Conservation (phyloP, 2,888 invertebrate genomes). For the Alentia gelatinosa region DNA sequence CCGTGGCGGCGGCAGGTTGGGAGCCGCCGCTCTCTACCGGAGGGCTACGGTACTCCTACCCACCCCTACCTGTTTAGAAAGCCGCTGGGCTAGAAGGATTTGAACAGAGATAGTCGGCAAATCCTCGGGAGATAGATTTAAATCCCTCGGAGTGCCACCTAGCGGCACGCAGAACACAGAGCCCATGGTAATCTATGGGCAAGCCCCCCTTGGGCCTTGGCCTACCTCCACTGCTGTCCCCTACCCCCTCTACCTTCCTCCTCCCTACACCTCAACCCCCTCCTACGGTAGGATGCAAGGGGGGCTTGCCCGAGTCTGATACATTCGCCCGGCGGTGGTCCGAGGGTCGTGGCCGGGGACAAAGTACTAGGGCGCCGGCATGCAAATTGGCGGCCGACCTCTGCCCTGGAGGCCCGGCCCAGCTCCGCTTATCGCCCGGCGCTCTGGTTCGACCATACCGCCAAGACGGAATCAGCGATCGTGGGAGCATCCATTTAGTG, state of each 20-base stretch:
- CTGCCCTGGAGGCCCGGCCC: constrained; percentile 1
- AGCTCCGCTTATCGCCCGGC: not conserved
- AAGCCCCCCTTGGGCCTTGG: not conserved
- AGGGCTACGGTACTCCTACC: not conserved
- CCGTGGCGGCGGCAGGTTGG: not conserved
- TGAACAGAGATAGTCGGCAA: not conserved
- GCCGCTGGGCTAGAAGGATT: constrained; percentile 7
- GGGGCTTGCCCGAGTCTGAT: not conserved
- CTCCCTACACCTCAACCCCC: not conserved
- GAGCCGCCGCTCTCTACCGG: not conserved
- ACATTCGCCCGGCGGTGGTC: not conserved
- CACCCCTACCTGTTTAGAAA: not conserved
- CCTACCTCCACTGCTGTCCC: not conserved
- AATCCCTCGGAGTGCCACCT: constrained; percentile 5
- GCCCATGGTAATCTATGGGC: not conserved
- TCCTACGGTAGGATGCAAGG: not conserved
- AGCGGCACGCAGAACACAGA: not conserved
- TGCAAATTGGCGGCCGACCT: constrained; percentile 38
- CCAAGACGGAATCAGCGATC: not conserved
- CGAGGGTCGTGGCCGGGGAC: not conserved
- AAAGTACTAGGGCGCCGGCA: constrained; percentile 11
- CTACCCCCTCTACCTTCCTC: too few relatives aligned
- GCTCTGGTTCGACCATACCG: constrained; percentile 3
- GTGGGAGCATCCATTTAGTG: constrained; percentile 44
- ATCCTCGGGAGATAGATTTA: constrained; percentile 29